A percentile compares a stretch with the other conserved stretches of the same genome.
phyloP scores from a whole-genome alignment of 2,888 invertebrate genomes.

The Dione vanillae region DNA sequence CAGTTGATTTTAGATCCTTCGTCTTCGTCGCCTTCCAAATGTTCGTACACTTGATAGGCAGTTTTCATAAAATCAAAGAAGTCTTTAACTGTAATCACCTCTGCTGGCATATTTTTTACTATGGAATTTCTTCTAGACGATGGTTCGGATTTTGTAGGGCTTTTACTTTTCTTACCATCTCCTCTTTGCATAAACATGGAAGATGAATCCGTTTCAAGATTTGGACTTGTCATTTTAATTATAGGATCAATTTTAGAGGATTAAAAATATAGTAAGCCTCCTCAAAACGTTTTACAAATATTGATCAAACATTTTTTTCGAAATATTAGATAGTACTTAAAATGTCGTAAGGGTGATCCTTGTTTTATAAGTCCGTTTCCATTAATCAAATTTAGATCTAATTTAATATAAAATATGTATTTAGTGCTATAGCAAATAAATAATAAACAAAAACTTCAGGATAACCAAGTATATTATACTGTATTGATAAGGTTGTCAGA shows the following conservation, averaged over 20 bases:
- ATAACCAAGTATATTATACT: constrained; percentile 1
- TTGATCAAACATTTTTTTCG: constrained; percentile 59
- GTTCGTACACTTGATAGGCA: constrained; percentile 87
- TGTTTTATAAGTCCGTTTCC: background rate
- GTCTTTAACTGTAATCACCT: constrained; percentile 87
- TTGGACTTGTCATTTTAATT: constrained; percentile 67
- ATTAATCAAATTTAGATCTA: constrained; percentile 2
- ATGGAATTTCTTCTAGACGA: constrained; percentile 60
- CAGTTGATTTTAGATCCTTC: constrained; percentile 77
- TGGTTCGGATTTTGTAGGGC: constrained; percentile 59
- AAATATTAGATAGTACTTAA: background rate
- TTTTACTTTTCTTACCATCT: constrained; percentile 58
- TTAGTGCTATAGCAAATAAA: constrained; percentile 24
- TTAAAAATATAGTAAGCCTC: constrained; percentile 34
- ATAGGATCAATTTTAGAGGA: constrained; percentile 41
- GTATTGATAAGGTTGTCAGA: constrained; percentile 23
- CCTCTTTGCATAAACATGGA: constrained; percentile 74
- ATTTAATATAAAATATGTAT: constrained; percentile 4
- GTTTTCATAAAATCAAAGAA: constrained; percentile 90
- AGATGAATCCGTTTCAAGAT: constrained; percentile 63
- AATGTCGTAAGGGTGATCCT: background rate
- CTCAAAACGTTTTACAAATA: constrained; percentile 24
- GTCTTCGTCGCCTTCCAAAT: constrained; percentile 74
- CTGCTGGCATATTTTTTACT: constrained; percentile 67
- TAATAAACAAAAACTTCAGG: constrained; percentile 26